These are phyloP conservation scores for Holothuria leucospilota DNA, from an alignment of 53 echinoderm and acorn worm species.

Conservation along the genomic window DNA sequence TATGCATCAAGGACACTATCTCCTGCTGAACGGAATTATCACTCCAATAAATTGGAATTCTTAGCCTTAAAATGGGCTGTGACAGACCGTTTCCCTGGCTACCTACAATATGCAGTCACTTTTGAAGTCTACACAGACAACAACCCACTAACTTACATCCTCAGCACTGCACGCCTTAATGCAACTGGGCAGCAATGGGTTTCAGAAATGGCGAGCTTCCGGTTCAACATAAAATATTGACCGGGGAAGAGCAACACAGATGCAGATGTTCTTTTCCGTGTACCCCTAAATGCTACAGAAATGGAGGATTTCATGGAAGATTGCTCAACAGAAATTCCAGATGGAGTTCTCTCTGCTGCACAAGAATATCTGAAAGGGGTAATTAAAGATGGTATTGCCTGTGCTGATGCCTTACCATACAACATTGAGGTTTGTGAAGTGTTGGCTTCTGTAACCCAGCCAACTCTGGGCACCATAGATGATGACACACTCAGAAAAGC, in stretches of 20 bases:
- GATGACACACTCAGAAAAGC: background rate
- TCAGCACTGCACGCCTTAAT: constrained; percentile 59
- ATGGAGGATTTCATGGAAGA: constrained; percentile 46
- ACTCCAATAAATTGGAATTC: constrained; percentile 67
- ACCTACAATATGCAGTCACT: no score
- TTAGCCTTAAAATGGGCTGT: no score
- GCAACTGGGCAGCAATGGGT: constrained; percentile 70
- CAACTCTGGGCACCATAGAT: constrained; percentile 10
- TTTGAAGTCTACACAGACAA: no score
- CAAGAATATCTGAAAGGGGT: background rate
- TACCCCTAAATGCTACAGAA: constrained; percentile 34
- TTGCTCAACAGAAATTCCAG: constrained; percentile 20
- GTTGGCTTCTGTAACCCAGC: background rate
- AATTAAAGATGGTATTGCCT: constrained; percentile 1
- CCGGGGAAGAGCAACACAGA: constrained; percentile 54
- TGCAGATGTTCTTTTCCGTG: constrained; percentile 10
- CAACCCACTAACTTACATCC: constrained; percentile 68
- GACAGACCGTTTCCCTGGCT: no score
- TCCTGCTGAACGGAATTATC: constrained; percentile 67
- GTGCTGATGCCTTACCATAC: constrained; percentile 19
- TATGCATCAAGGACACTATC: no score
- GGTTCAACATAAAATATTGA: constrained; percentile 66
- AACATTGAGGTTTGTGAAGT: background rate
- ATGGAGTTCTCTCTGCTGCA: constrained; percentile 43
- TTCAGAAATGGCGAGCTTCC: constrained; percentile 65